Base-by-base conservation (phyloP, 1,140 invertebrate genomes). In the Helicoverpa armigera region DNA sequence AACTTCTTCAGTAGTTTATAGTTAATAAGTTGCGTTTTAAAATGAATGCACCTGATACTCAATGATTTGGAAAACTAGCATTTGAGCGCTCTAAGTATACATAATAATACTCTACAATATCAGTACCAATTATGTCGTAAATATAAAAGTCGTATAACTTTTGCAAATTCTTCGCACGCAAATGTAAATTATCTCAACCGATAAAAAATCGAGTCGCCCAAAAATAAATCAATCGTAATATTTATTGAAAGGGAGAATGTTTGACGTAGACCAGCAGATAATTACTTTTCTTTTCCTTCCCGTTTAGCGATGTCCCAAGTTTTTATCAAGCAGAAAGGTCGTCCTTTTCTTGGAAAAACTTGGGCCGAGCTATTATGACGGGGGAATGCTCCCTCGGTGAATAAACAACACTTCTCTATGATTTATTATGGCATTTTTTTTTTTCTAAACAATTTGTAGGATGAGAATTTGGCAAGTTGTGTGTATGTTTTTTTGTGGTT, bases 311-410 rank as follows among this genome's bases (percentile, higher is more conserved):
- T 51, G 48, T 63, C 43, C 73, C 56, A 63, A 76, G 58, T 76
- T 76, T 76, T 63, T 76, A 76, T 61, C 73, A 76, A 76, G 73
- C 58, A 23, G 31, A 76, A 76, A 76, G 73, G 73, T 76, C 73
- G 73, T 18, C 16, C 72, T 18, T 76, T 61, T 76, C 58, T 76
- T 73, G 1, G 23, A 61, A 63, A 76, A 76, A 76, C 58, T 63
- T 76, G 35, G 58, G 73, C 16, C 35, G 54, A 61, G 16, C 54
- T 74, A 75, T 75, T 75, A 75, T 14, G 73, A 16, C 18, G 73
- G 56, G 23, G 10, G 69, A 53, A 51, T 53, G 69, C 69, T 61
- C 54, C 58, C 73, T 48, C 54, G 50, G 61, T 75, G 56, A 76
- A 76, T 76, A 76, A 76, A 76, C 73, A 76, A 76, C 58, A 63